phyloP scores from a whole-genome alignment of 2,113 vertebrate genomes.

The Hymenochirus boettgeri region DNA sequence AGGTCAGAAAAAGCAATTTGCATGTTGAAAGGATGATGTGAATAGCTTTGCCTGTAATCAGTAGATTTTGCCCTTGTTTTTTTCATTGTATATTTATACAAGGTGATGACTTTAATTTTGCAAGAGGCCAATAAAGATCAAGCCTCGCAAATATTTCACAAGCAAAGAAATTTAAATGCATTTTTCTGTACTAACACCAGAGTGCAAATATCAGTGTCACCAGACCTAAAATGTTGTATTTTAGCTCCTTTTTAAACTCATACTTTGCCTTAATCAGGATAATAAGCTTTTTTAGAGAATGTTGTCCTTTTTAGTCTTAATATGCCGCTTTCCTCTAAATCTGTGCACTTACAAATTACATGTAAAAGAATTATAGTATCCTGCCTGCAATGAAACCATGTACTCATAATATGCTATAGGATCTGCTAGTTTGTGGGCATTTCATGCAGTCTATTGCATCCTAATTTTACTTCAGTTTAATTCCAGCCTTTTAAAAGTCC shows the following conservation, averaged over 20 bases:
- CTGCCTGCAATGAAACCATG: no score
- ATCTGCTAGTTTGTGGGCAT: no score
- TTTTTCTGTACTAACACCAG: neutral
- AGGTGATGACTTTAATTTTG: slow-evolving; percentile 47
- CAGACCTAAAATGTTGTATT: neutral
- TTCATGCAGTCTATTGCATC: no score
- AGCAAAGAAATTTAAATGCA: neutral
- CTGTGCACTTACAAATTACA: neutral
- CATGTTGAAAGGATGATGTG: neutral
- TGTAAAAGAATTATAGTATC: no score
- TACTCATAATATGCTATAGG: no score
- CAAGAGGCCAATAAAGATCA: slow-evolving; percentile 37
- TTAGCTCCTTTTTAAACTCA: no score
- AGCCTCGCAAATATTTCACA: slow-evolving; percentile 13
- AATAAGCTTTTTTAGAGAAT: no score
- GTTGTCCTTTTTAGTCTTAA: no score
- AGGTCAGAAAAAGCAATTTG: slow-evolving; percentile 52
- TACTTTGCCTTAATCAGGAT: no score
- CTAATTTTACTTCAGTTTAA: no score
- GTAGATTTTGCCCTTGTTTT: neutral
- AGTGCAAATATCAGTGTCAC: neutral
- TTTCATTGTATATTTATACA: slow-evolving; percentile 32
- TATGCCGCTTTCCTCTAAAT: neutral
- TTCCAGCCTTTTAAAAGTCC: no score
- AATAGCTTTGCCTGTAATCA: neutral